Conservation (phyloP, 2,888 invertebrate species). For the Gymnosoma rotundatum region DNA sequence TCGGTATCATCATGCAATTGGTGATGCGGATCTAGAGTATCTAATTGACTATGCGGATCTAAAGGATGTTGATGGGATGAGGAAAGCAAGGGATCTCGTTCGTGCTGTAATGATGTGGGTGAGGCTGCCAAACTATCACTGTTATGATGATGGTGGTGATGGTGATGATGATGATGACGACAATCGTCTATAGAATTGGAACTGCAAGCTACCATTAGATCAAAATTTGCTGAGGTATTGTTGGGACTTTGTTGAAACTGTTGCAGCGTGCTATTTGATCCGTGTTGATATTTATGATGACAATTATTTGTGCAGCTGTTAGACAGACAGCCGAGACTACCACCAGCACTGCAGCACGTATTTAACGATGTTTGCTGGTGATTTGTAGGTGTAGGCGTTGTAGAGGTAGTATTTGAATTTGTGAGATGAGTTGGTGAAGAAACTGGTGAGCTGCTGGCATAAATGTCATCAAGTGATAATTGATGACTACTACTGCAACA, state of each 20-base stretch:
- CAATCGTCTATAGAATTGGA: conserved; percentile 64
- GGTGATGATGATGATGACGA: conserved; percentile 64
- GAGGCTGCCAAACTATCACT: conserved; percentile 70
- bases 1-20: conserved; percentile 68
- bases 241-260: conserved; percentile 66
- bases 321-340: conserved; percentile 55
- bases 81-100: conserved; percentile 79
- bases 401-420: conserved; percentile 53
- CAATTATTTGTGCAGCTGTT: conserved; percentile 62
- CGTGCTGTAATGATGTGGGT: conserved; percentile 71
- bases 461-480: conserved; percentile 67
- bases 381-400: conserved; percentile 61
- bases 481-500: conserved; percentile 65
- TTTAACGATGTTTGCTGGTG: conserved; percentile 46
- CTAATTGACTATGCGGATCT: conserved; percentile 68
- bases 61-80: conserved; percentile 77
- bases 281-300: conserved; percentile 54
- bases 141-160: conserved; percentile 60
- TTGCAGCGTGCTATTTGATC: conserved; percentile 52
- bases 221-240: conserved; percentile 56
- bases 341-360: conserved; percentile 39
- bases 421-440: conserved; percentile 56
- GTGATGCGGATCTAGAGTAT: conserved; percentile 67
- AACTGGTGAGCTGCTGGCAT: conserved; percentile 62
- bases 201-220: conserved; percentile 65